A percentile compares a stretch with the other conserved stretches of the same genome.
Conservation (phyloP, 2,113 vertebrate genomes). For the Calyptomena viridis region DNA sequence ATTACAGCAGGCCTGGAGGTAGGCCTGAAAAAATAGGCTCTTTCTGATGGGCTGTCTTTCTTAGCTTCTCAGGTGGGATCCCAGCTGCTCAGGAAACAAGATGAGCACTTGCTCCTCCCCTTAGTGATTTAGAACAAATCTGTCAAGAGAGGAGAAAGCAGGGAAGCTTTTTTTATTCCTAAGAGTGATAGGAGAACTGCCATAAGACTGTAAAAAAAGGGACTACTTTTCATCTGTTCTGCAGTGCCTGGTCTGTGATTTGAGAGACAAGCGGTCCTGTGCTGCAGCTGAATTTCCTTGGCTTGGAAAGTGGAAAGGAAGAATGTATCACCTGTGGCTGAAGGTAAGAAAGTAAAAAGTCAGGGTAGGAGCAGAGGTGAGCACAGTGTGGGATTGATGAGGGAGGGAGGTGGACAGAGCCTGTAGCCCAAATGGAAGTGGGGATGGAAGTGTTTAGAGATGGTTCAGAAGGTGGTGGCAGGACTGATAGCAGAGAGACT, state of each 20-base stretch:
- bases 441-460: not conserved
- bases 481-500: not conserved
- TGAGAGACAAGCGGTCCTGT: not conserved
- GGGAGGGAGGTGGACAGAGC: not conserved
- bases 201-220: not conserved
- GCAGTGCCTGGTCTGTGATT: not conserved
- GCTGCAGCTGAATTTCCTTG: not conserved
- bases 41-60: not conserved
- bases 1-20: not conserved
- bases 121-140: not conserved
- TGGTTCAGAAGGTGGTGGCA: not conserved
- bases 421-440: not conserved
- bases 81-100: not conserved
- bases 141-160: not conserved
- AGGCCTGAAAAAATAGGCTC: not conserved
- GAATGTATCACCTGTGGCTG: not conserved
- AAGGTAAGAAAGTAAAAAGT: conserved; percentile 12
- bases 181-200: not conserved
- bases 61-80: conserved; percentile 30
- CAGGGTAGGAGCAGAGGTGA: not conserved
- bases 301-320: not conserved
- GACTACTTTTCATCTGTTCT: not conserved
- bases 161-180: not conserved
- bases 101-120: conserved; percentile 17
- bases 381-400: not conserved